Conservation (phyloP, 2,113 vertebrate species). For the Thamnaconus septentrionalis region DNA sequence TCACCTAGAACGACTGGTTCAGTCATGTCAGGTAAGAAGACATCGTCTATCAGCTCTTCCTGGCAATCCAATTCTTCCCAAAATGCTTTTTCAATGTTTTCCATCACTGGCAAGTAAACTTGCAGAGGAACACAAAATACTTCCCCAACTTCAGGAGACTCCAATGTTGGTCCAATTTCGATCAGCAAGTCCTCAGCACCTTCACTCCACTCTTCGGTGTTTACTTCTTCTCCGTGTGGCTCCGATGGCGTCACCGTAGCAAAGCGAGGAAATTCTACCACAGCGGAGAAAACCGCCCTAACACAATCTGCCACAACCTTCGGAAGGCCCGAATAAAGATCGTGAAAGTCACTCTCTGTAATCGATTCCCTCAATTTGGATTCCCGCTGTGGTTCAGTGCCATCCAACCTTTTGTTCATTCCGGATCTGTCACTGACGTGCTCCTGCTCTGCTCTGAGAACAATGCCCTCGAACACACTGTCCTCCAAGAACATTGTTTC, state of each 20-base stretch:
- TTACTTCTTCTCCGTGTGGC: slow-evolving; percentile 11
- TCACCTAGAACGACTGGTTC: too few relatives aligned
- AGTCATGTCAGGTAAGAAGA: too few relatives aligned
- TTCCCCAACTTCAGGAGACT: background rate
- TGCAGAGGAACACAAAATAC: slow-evolving; percentile 3
- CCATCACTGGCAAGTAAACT: background rate
- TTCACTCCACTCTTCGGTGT: slow-evolving; percentile 4
- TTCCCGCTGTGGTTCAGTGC: slow-evolving; percentile 1
- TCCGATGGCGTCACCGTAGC: background rate
- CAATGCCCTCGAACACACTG: background rate
- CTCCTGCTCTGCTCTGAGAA: slow-evolving; percentile 3
- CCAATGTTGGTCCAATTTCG: slow-evolving; percentile 4
- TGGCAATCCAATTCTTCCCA: too few relatives aligned
- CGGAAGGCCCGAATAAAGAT: background rate
- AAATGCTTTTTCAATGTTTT: background rate
- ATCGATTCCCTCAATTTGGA: background rate
- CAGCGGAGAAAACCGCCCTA: background rate
- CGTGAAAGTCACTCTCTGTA: background rate
- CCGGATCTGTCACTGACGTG: background rate
- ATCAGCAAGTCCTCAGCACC: slow-evolving; percentile 2
- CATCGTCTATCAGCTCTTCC: too few relatives aligned
- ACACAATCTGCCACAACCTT: background rate
- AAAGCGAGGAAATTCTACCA: background rate
- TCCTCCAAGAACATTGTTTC: background rate
- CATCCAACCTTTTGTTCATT: background rate